A percentile compares a stretch with the other conserved stretches of the same genome.
Conservation (phyloP, 1,140 invertebrate species). For the Drosophila ironensis region DNA sequence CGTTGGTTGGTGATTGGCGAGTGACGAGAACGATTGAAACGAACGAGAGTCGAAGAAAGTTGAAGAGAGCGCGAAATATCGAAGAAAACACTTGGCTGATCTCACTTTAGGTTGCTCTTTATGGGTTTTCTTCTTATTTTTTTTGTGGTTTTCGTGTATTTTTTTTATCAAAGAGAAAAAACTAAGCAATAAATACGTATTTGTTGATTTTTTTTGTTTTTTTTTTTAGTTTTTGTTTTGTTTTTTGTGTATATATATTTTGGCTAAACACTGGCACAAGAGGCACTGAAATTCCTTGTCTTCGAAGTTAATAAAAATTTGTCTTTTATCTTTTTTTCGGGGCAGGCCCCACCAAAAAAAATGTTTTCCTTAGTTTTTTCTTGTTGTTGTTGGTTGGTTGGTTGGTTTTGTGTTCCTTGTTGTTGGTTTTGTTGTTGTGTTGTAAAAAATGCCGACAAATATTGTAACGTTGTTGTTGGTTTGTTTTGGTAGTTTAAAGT, state of each 20-base stretch:
- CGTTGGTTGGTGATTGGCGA: conserved; percentile 27
- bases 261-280: conserved; percentile 80
- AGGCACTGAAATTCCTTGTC: conserved; percentile 80
- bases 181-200: conserved; percentile 80
- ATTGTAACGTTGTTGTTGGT: conserved; percentile 58
- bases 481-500: conserved; percentile 49
- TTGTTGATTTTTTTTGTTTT: conserved; percentile 36
- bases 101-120: conserved; percentile 23
- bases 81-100: conserved; percentile 20
- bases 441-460: conserved; percentile 73
- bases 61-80: conserved; percentile 40
- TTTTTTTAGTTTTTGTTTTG: conserved; percentile 24
- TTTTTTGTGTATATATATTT: conserved; percentile 78
- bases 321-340: conserved; percentile 35
- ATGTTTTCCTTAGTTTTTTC: conserved; percentile 37
- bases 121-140: conserved; percentile 19
- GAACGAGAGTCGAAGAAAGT: conserved; percentile 17
- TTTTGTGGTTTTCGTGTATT: conserved; percentile 54
- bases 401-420: conserved; percentile 42
- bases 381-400: conserved; percentile 16
- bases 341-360: conserved; percentile 45
- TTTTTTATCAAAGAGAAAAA: conserved; percentile 77
- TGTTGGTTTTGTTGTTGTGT: conserved; percentile 40
- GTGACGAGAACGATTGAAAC: conserved; percentile 37
- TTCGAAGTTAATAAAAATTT: conserved; percentile 72